A percentile compares a stretch with the other conserved stretches of the same genome.
Conservation (phyloP, 2,888 invertebrate species). For the Timema cristinae region DNA sequence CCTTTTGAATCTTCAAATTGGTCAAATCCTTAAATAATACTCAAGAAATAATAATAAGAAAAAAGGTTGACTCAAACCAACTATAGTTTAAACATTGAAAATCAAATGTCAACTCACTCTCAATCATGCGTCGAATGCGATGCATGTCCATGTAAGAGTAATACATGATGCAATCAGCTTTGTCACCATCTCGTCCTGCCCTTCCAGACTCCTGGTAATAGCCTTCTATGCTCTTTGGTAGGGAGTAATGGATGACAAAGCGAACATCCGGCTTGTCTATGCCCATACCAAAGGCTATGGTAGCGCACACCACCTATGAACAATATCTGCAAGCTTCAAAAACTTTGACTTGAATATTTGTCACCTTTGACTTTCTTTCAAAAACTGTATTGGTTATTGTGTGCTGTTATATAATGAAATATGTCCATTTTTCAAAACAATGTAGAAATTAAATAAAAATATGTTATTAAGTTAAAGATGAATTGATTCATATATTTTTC, state of each 20-base stretch:
- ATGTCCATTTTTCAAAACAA: too few species aligned
- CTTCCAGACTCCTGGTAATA: slow-evolving; percentile 97
- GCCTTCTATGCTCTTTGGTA: slow-evolving; percentile 94
- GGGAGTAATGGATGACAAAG: slow-evolving; percentile 86
- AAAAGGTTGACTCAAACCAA: background rate
- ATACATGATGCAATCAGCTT: slow-evolving; percentile 80
- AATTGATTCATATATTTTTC: too few species aligned
- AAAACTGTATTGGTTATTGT: too few species aligned
- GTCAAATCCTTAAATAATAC: background rate
- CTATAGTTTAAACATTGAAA: slow-evolving; percentile 6
- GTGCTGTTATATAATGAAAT: too few species aligned
- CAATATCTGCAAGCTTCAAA: too few species aligned
- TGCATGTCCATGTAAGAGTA: slow-evolving; percentile 81
- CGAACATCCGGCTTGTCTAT: slow-evolving; percentile 97
- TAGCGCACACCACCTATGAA: slow-evolving; percentile 78
- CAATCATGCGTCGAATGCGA: slow-evolving; percentile 65
- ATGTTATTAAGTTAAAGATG: too few species aligned
- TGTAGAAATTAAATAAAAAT: too few species aligned
- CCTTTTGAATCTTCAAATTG: too few species aligned
- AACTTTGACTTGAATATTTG: too few species aligned
- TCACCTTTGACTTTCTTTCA: too few species aligned
- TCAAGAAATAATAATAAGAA: background rate
- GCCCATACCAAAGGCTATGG: slow-evolving; percentile 98
- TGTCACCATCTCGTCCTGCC: slow-evolving; percentile 89
- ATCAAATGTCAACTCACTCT: slow-evolving; percentile 49